Percentiles rank a stretch among this genome's conserved stretches.
Evolutionary conservation across 2,888 invertebrate species (phyloP).

Genomic region (Periphyllus acericola): DNA sequence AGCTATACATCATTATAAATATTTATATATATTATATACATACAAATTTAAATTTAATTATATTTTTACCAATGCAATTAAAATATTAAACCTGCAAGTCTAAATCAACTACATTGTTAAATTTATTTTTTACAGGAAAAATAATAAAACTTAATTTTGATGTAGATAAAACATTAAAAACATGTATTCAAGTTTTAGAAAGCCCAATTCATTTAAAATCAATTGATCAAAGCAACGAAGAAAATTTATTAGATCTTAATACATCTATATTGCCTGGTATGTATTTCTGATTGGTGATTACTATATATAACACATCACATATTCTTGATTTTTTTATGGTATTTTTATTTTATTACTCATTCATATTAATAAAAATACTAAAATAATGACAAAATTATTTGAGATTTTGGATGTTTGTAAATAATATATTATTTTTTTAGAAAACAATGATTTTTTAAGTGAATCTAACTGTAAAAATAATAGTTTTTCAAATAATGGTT

Average conservation of each 20-base stretch:
- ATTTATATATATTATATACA: too few relatives aligned
- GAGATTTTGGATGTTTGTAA: background rate
- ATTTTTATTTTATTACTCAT: background rate
- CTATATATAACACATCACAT: background rate
- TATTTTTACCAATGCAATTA: too few relatives aligned
- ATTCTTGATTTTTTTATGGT: background rate
- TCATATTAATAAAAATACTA: background rate
- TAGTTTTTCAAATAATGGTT: slow-evolving; percentile 31
- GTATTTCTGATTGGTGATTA: background rate
- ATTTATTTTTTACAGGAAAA: slow-evolving; percentile 28
- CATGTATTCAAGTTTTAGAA: slow-evolving; percentile 34
- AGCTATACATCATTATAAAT: too few relatives aligned
- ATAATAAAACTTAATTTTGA: slow-evolving; percentile 58
- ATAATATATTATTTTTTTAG: slow-evolving; percentile 2
- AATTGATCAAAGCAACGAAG: slow-evolving; percentile 21
- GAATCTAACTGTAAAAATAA: slow-evolving; percentile 26
- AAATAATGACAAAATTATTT: too few relatives aligned
- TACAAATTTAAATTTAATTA: too few relatives aligned
- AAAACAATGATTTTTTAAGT: slow-evolving; percentile 28
- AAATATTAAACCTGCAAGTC: too few relatives aligned
- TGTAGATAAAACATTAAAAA: slow-evolving; percentile 50
- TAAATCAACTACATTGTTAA: background rate
- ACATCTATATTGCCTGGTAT: slow-evolving; percentile 38
- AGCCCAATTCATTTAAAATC: background rate
- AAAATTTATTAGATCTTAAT: slow-evolving; percentile 44